Evolutionary conservation across 2,797 vertebrate species (phyloP), one percentile per base, ranked within the genome.

Genomic region (Eulemur albifrons): DNA sequence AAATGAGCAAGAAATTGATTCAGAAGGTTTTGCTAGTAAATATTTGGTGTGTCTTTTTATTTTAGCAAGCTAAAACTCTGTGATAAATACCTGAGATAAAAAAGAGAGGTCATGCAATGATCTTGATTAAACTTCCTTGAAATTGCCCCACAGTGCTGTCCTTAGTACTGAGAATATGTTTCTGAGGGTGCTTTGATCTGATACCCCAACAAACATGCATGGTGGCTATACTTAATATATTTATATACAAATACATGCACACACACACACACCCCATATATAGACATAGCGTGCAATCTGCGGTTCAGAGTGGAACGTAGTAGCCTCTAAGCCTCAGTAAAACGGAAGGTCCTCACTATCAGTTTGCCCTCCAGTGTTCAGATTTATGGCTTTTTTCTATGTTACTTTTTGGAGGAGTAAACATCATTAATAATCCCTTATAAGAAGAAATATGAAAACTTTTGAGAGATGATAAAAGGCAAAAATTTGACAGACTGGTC

Each of bases 371-470:
- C n/a, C 50, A 48, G 13, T 75, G 32, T 79, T 48, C n/a, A 85
- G 43, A 7, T 54, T 93, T 48, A 57, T 32, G 35, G 20, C 9
- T 77, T 75, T 84, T 76, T 76, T 48, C 21, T 7, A 2, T 11
- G 2, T 70, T 90, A 61, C 61, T 88, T 21, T 86, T 63, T 79
- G 57, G 52, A 6, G 23, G 7, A 75, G 6, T 45, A 88, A 48
- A 45, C 30, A 50, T 80, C 59, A 20, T 85, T 88, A 81, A 50
- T 30, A 52, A 65, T 59, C 45, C 45, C 52, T 67, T 76, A 50
- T 10, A 79, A 90, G 48, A 94, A 92, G n/a, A 97, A 89, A 95
- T 43, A 79, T 9, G n/a, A 72, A 79, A 63, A 89, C 10, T 82
- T 77, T 25, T 20, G 63, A 82, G 50, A 88, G 21, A 69, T n/a